Base-by-base conservation (phyloP, 2,113 vertebrate species). In the Macrotis lagotis region DNA sequence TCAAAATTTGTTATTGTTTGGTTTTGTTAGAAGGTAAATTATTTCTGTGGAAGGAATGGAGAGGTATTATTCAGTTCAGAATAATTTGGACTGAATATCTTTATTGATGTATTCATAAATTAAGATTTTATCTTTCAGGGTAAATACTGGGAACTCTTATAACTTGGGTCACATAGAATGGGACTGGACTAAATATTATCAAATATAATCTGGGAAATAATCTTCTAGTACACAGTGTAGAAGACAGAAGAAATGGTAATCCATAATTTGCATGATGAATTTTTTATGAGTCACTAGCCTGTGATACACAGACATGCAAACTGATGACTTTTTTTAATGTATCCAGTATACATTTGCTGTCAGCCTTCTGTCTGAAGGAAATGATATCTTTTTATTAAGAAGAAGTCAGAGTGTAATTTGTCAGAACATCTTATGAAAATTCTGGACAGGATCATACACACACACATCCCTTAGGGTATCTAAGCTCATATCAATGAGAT, bases 381-480 rank as follows among this genome's bases (percentile, higher is more conserved):
- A 50, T 31, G 53, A 3, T 47, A 11, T 4, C 0, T 88, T 90
- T 91, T 94, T 92, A 52, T 88, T 51, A 26, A 14, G 47, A 8
- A 94, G 9, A 95, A 83, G 1, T n/a, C 31, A 93, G 47, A 91
- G 12, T n/a, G 50, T 89, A 94, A 90, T 16, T 49, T 83, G 25
- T 31, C 90, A 52, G 50, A 96, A 51, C 1, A n/a, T 19, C 49
- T 95, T 94, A 55, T 90, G 14, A 93, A 93, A 91, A 89, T 93
- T 50, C 92, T 51, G 88, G 50, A 89, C 31, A 91, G 28, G 48
- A 51, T 48, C 25, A 88, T n/a, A 25, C 0, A 49, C 91, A 16
- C 0, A 83, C 51, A 47, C 0, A 1, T 96, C 0, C 44, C 8
- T 91, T 88, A 74, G 25, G 0, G 28, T 49, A 37, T 16, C 3